These are phyloP conservation scores for Peromyscus maniculatus DNA, from an alignment of 2,113 vertebrate genomes.

Conservation along the genomic window DNA sequence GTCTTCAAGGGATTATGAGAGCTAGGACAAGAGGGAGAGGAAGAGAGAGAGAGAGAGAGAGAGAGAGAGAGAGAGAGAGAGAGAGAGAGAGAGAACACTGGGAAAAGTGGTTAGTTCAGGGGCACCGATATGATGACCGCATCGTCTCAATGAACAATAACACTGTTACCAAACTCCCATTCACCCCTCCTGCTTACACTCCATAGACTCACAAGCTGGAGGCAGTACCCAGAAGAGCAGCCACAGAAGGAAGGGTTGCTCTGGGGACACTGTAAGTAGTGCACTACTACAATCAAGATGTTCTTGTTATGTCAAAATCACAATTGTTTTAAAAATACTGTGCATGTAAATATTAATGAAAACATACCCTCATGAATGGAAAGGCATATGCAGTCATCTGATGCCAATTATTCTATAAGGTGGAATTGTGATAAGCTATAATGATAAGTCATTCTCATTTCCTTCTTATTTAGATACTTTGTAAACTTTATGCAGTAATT, in stretches of 20 bases:
- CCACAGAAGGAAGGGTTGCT: background rate
- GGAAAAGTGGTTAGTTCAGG: background rate
- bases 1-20: background rate
- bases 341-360: background rate
- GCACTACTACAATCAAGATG: background rate
- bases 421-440: background rate
- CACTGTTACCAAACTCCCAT: background rate
- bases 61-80: background rate
- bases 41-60: background rate
- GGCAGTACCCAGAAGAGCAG: background rate
- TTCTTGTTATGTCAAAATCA: background rate
- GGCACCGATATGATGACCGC: background rate
- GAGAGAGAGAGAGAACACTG: background rate
- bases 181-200: background rate
- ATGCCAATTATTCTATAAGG: background rate
- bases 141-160: background rate
- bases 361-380: background rate
- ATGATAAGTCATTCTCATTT: background rate
- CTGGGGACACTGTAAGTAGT: background rate
- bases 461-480: constrained; percentile 36
- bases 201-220: background rate
- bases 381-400: background rate
- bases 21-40: background rate
- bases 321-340: background rate
- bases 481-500: background rate